These are phyloP conservation scores for Helogale parvula DNA, from an alignment of 2,113 vertebrate genomes.

Conservation along the genomic window DNA sequence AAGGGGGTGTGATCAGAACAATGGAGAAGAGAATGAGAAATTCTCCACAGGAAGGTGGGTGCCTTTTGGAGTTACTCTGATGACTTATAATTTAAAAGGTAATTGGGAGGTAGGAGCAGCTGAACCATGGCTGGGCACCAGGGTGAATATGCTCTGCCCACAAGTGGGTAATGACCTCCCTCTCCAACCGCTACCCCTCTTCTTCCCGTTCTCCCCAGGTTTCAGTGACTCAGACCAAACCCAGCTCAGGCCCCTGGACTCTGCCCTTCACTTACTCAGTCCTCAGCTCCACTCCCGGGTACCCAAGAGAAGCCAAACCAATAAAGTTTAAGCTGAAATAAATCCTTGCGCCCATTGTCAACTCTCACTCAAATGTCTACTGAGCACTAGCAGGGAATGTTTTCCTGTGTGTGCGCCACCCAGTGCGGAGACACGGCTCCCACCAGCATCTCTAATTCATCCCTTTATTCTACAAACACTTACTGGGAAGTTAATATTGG, in stretches of 20 bases:
- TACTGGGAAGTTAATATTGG: background rate
- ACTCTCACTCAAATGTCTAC: background rate
- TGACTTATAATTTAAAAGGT: background rate
- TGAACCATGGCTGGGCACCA: background rate
- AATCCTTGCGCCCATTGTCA: background rate
- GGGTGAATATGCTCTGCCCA: background rate
- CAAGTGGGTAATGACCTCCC: background rate
- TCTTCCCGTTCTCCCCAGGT: slow-evolving; percentile 39
- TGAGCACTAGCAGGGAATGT: background rate
- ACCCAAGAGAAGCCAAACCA: slow-evolving; percentile 47
- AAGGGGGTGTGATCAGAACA: background rate
- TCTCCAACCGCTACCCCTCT: background rate
- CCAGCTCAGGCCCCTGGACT: slow-evolving; percentile 39
- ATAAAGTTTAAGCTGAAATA: slow-evolving; percentile 66
- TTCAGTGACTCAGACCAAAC: slow-evolving; percentile 44
- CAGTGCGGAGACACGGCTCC: background rate
- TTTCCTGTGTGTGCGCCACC: background rate
- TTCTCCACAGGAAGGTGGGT: background rate
- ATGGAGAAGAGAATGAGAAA: background rate
- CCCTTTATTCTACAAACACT: background rate
- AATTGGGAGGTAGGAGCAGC: background rate
- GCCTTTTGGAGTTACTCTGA: background rate
- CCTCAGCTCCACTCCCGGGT: background rate
- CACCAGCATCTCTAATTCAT: background rate
- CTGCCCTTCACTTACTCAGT: background rate